phyloP scores from a whole-genome alignment of 2,113 vertebrate species.

The Petrocephalus zakoni region DNA sequence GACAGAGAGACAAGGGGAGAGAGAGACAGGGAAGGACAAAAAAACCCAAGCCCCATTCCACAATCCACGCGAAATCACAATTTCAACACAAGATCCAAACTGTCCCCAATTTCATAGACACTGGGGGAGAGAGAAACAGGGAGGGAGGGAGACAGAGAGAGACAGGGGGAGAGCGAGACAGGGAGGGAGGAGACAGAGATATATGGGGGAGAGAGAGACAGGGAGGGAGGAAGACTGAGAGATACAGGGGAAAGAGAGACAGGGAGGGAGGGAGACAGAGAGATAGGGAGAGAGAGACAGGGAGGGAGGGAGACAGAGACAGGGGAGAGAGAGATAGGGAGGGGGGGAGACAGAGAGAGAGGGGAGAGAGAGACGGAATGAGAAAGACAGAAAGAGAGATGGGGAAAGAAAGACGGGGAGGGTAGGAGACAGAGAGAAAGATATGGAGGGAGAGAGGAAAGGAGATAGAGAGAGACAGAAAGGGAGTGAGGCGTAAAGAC shows the following conservation, averaged over 20 bases:
- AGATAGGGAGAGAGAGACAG: neutral
- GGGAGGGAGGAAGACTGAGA: too few species aligned
- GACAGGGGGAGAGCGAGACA: constrained; percentile 18
- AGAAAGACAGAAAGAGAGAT: neutral
- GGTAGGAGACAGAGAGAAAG: neutral
- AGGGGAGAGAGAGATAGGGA: neutral
- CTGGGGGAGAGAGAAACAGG: neutral
- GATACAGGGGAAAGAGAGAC: neutral
- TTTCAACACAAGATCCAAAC: too few species aligned
- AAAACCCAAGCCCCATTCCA: too few species aligned
- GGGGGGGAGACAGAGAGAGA: too few species aligned
- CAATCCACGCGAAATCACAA: too few species aligned
- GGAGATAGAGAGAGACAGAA: constrained; percentile 14
- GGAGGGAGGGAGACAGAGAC: neutral
- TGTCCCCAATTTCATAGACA: too few species aligned
- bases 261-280: neutral
- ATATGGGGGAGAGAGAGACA: too few species aligned
- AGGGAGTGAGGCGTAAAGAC: constrained; percentile 35
- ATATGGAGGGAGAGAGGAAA: neutral
- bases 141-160: constrained; percentile 1
- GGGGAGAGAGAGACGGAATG: too few species aligned
- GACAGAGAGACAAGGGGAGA: neutral
- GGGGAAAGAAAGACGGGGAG: neutral
- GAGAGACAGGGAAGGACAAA: constrained; percentile 20
- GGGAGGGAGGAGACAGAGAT: neutral